Base-by-base conservation (phyloP, 2,797 vertebrate genomes). In the Leptoclinus maculatus region DNA sequence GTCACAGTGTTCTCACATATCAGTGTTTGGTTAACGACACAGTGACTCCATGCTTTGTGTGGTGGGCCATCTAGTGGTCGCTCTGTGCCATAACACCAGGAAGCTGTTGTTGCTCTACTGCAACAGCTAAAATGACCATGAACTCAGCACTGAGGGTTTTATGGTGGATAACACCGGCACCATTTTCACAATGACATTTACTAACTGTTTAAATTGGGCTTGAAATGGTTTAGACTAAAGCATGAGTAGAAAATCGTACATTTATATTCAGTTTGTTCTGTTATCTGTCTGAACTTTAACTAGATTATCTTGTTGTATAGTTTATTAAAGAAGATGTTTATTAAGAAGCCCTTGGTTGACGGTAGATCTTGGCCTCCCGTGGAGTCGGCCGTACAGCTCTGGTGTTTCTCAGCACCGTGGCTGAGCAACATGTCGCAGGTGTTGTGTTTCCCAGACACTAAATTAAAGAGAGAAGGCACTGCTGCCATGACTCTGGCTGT, bases 21-120 rank as follows among this genome's bases (percentile, higher is more conserved):
- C 32, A 6, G 5, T 59, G 57, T 59, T 34, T 59, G 32, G 57
- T 59, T 12, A n/a, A 21, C 2, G 16, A 34, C 0, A 34, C 57
- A 36, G 38, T 41, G 38, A 17, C 60, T 63, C 38, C 34, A 34
- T 5, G 39, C 56, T 76, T 41, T 32, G 67, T 59, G 53, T 51
- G 41, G 23, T 4, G 41, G 2, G 38, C 70, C 70, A 63, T 56
- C 77, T 73, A 19, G 76, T 73, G 76, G 76, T 60, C 5, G 21
- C 41, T 76, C 19, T 62, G 34, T 14, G 43, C 41, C 43, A 13
- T 19, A 19, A 23, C 65, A 66, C 4, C 58, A 64, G 8, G 17
- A 14, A 53, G 39, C 16, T 45, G 43, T 14, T 19, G 43, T 45
- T 11, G 47, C 23, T 62, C 21, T 62, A 4, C 3, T 39, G n/a